phyloP scores from a whole-genome alignment of 2,888 invertebrate species.

The Harpalus rufipes region DNA sequence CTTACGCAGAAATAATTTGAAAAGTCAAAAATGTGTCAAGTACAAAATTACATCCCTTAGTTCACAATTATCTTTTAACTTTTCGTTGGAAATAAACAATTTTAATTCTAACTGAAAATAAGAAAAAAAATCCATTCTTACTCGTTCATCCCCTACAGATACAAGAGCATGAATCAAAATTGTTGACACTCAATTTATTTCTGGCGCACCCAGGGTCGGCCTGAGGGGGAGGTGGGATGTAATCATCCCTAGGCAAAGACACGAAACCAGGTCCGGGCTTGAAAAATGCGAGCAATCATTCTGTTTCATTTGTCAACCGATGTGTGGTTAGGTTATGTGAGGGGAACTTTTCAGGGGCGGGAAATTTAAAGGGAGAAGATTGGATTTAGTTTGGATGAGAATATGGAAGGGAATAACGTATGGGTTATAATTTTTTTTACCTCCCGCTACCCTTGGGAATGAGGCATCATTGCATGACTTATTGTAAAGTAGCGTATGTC shows the following conservation, averaged over 20 bases:
- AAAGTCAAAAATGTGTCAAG: not conserved
- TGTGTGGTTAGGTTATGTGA: not conserved
- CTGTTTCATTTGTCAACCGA: conserved; percentile 59
- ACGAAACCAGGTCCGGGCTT: conserved; percentile 28
- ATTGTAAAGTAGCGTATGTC: too few relatives aligned
- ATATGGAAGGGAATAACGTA: too few relatives aligned
- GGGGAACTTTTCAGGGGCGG: not conserved
- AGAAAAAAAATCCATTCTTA: conserved; percentile 52
- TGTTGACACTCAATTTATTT: conserved; percentile 67
- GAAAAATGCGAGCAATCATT: conserved; percentile 62
- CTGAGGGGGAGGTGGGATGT: conserved; percentile 16
- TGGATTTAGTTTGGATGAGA: not conserved
- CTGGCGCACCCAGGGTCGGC: conserved; percentile 46
- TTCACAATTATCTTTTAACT: not conserved
- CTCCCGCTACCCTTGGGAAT: too few relatives aligned
- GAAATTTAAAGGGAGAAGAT: not conserved
- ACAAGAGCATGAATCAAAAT: conserved; percentile 64
- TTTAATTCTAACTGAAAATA: conserved; percentile 40
- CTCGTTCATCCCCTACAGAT: conserved; percentile 28
- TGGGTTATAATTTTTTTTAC: too few relatives aligned
- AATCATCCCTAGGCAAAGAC: conserved; percentile 30
- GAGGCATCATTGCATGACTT: too few relatives aligned
- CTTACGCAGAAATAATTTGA: too few relatives aligned
- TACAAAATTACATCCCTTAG: not conserved
- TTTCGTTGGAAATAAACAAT: conserved; percentile 13